Evolutionary conservation across 2,888 invertebrate genomes (phyloP).

Genomic region (Pachliopta kotzebuea): DNA sequence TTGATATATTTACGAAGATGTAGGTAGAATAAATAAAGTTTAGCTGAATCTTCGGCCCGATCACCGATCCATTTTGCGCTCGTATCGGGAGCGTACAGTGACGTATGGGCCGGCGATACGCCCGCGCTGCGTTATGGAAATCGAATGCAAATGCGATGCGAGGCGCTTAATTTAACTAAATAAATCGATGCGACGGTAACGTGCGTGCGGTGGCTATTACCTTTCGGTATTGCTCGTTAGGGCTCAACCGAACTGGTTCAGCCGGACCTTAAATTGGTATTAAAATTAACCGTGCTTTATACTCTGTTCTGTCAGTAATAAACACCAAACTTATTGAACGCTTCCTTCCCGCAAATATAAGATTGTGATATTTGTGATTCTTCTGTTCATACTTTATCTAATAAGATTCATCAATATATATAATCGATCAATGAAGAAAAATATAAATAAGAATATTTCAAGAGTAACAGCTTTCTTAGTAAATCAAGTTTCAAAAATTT

Average conservation of each 20-base stretch:
- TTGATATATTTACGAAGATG: too few relatives aligned
- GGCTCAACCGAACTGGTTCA: slow-evolving; percentile 42
- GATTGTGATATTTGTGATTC: neutral
- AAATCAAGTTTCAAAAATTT: too few relatives aligned
- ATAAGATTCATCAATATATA: too few relatives aligned
- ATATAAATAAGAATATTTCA: too few relatives aligned
- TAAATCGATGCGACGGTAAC: slow-evolving; percentile 64
- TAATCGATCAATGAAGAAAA: too few relatives aligned
- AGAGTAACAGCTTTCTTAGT: too few relatives aligned
- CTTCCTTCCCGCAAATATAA: neutral
- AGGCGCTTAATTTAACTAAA: slow-evolving; percentile 76
- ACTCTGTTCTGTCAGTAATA: neutral
- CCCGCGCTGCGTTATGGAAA: slow-evolving; percentile 72
- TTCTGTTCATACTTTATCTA: too few relatives aligned
- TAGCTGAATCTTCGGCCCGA: slow-evolving; percentile 50
- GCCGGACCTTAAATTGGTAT: neutral
- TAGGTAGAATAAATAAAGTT: too few relatives aligned
- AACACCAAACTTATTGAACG: neutral
- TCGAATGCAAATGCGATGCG: slow-evolving; percentile 75
- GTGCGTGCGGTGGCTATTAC: slow-evolving; percentile 52
- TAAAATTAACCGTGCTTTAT: slow-evolving; percentile 11
- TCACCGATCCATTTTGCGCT: slow-evolving; percentile 47
- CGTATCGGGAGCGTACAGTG: slow-evolving; percentile 63
- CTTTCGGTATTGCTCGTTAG: slow-evolving; percentile 58
- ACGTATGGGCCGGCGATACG: slow-evolving; percentile 73